Conservation (phyloP, 2,797 vertebrate genomes). For the Oreonectes daqikongensis region DNA sequence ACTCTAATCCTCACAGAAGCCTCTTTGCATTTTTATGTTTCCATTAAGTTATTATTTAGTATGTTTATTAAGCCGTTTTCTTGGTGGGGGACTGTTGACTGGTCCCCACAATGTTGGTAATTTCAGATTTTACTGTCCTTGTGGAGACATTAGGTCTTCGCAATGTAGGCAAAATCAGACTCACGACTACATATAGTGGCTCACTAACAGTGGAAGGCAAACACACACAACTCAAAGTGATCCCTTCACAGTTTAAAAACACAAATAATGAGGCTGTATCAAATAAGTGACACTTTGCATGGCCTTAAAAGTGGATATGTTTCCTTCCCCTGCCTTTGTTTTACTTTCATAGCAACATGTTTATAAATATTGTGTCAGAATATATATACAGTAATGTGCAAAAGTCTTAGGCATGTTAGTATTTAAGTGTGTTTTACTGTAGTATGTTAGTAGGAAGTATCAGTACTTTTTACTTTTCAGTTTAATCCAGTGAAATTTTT, state of each 20-base stretch:
- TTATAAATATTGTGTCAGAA: background rate
- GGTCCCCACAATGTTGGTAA: background rate
- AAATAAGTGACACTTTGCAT: background rate
- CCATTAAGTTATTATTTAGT: constrained; percentile 2
- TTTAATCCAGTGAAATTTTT: too few relatives aligned
- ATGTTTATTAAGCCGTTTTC: background rate
- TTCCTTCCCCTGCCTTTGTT: background rate
- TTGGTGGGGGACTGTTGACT: background rate
- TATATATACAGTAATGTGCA: background rate
- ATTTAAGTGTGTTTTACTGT: too few relatives aligned
- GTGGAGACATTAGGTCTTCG: background rate
- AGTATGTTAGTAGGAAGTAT: too few relatives aligned
- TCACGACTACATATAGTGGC: background rate
- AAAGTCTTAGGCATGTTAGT: too few relatives aligned
- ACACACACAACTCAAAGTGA: background rate
- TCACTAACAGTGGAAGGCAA: background rate
- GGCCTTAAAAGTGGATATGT: background rate
- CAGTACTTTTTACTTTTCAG: too few relatives aligned
- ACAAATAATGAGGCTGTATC: background rate
- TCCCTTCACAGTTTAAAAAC: background rate
- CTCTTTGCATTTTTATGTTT: background rate
- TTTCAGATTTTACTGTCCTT: background rate
- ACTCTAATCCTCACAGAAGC: background rate
- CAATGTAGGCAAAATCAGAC: background rate
- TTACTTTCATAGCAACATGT: background rate